Conservation (phyloP, 92 coral and sea anemone genomes). For the Isaurus tuberculatus region DNA sequence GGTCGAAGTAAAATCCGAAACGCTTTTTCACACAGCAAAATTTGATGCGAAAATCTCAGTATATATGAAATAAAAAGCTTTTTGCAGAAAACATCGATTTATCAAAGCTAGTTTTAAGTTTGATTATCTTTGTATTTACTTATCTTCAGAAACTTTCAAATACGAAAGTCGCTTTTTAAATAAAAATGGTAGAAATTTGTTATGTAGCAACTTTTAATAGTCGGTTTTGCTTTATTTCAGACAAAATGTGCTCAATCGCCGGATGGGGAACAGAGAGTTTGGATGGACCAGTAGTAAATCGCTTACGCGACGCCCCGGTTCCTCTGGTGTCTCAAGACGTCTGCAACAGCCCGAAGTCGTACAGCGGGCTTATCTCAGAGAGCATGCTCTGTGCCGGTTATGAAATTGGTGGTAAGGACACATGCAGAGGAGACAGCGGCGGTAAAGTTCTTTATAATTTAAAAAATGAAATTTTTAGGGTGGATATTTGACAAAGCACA, state of each 20-base stretch:
- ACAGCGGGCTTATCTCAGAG: constrained; percentile 78
- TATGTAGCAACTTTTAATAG: not conserved
- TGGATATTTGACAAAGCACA: not conserved
- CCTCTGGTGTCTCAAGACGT: constrained; percentile 82
- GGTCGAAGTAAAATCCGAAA: too few species aligned
- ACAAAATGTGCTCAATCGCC: constrained; percentile 89
- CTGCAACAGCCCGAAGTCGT: constrained; percentile 85
- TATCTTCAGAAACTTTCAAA: too few species aligned
- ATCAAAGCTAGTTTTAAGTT: too few species aligned
- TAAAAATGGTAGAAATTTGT: not conserved
- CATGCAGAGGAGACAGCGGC: constrained; percentile 98
- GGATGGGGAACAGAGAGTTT: constrained; percentile 94
- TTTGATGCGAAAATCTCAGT: too few species aligned
- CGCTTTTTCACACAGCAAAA: too few species aligned
- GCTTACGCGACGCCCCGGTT: constrained; percentile 82
- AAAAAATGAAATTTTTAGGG: too few species aligned
- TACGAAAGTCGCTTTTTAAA: too few species aligned
- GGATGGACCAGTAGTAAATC: constrained; percentile 71
- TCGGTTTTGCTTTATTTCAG: constrained; percentile 44
- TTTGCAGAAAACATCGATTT: too few species aligned
- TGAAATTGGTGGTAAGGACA: constrained; percentile 90
- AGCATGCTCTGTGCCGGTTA: constrained; percentile 97
- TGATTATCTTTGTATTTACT: too few species aligned
- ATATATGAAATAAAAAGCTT: too few species aligned
- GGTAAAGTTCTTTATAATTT: too few species aligned